phyloP scores from a whole-genome alignment of 2,888 invertebrate genomes.

The Chrysolina americana region DNA sequence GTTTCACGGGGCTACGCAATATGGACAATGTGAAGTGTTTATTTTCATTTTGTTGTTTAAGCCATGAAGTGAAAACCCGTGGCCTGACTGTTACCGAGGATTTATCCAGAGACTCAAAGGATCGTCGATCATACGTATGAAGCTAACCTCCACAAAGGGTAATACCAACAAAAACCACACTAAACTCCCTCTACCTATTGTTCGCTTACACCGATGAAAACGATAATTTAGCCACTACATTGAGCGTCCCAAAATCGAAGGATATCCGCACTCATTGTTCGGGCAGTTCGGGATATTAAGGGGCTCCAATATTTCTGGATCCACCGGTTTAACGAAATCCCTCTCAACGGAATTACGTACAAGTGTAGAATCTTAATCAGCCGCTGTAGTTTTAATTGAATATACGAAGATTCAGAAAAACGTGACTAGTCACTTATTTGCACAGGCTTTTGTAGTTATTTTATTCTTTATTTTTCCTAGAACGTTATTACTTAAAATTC shows the following conservation, averaged over 20 bases:
- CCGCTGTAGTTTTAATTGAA: conserved; percentile 55
- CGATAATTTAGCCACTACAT: conserved; percentile 15
- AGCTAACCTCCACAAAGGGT: conserved; percentile 21
- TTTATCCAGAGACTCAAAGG: conserved; percentile 5
- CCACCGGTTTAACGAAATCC: conserved; percentile 29
- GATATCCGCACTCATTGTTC: conserved; percentile 20
- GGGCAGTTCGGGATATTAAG: conserved; percentile 28
- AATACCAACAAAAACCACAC: conserved; percentile 14
- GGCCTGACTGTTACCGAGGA: not conserved
- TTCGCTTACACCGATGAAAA: conserved; percentile 25
- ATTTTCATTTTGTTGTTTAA: conserved; percentile 4
- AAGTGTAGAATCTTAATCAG: conserved; percentile 54
- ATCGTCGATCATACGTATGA: conserved; percentile 12
- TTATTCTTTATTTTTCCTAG: conserved; percentile 6
- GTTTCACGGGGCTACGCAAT: not conserved
- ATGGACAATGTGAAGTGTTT: not conserved
- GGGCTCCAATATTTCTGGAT: conserved; percentile 27
- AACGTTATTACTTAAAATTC: conserved; percentile 4
- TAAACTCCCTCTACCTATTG: conserved; percentile 16
- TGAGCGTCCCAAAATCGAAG: conserved; percentile 19
- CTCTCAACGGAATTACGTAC: conserved; percentile 41
- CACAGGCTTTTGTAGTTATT: conserved; percentile 27
- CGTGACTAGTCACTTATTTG: conserved; percentile 46
- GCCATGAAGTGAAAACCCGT: not conserved
- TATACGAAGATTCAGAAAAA: conserved; percentile 51